Conservation (phyloP, 2,797 vertebrate species). For the Orestias chungarensis region DNA sequence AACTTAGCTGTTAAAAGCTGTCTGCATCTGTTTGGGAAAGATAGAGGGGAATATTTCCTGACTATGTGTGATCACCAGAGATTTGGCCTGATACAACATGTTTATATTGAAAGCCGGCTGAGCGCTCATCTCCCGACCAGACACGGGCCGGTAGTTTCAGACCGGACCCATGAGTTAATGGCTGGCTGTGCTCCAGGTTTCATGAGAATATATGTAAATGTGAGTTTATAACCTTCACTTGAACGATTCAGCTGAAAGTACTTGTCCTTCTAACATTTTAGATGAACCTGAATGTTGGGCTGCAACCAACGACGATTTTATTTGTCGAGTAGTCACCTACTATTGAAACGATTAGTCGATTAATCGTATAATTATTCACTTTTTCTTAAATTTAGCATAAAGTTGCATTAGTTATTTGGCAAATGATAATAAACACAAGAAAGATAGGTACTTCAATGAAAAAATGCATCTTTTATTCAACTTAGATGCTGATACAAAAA, state of each 20-base stretch:
- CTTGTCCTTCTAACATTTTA: background rate
- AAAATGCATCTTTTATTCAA: no score
- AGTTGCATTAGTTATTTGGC: no score
- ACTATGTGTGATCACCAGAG: slow-evolving; percentile 64
- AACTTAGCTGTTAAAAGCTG: slow-evolving; percentile 24
- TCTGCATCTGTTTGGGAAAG: slow-evolving; percentile 42
- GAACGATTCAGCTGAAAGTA: no score
- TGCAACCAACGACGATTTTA: no score
- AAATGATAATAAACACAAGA: no score
- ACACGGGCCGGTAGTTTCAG: slow-evolving; percentile 37
- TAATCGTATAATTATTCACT: no score
- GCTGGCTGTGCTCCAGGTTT: background rate
- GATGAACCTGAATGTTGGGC: background rate
- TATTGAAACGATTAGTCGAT: no score
- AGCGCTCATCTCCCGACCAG: slow-evolving; percentile 27
- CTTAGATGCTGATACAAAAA: no score
- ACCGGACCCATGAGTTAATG: background rate
- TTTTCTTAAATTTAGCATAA: no score
- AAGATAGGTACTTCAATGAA: no score
- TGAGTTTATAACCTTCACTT: background rate
- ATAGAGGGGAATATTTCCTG: slow-evolving; percentile 62
- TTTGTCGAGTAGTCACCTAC: no score
- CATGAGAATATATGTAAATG: background rate
- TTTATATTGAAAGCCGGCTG: slow-evolving; percentile 42
- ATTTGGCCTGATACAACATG: slow-evolving; percentile 36